phyloP scores from a whole-genome alignment of 2,888 invertebrate species.

The Lasioglossum leucozonium region DNA sequence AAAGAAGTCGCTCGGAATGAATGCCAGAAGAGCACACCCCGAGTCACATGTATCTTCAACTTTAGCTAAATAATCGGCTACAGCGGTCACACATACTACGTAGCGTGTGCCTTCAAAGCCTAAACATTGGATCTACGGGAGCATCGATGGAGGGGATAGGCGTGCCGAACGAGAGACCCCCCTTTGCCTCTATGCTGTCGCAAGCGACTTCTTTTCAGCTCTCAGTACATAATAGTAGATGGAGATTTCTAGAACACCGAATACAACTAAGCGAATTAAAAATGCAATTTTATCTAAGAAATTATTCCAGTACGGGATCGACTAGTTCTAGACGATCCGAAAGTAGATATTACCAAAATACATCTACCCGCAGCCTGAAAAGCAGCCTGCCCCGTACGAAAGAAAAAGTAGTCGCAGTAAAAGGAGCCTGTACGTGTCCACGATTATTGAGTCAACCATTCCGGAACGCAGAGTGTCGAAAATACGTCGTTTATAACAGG shows the following conservation, averaged over 20 bases:
- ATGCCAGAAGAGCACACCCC: background rate
- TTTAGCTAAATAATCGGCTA: background rate
- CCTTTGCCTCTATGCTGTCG: background rate
- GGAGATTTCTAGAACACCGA: background rate
- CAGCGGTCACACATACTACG: background rate
- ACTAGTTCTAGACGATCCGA: background rate
- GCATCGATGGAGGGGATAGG: background rate
- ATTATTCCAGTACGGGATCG: too few species aligned
- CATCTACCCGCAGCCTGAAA: background rate
- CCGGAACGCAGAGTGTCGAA: slow-evolving; percentile 23
- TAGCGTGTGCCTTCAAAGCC: background rate
- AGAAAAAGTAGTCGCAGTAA: background rate
- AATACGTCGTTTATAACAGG: background rate
- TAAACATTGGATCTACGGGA: background rate
- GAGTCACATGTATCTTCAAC: background rate
- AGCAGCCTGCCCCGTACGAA: slow-evolving; percentile 14
- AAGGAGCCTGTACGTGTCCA: slow-evolving; percentile 26
- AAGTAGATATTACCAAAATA: background rate
- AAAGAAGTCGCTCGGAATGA: background rate
- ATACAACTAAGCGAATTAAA: background rate
- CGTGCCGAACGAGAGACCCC: background rate
- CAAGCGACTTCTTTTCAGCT: background rate
- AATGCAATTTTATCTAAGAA: background rate
- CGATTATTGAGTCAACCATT: slow-evolving; percentile 45
- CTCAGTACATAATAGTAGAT: background rate